Percentiles rank a stretch among this genome's conserved stretches.
Conservation (phyloP, 2,797 vertebrate genomes). For the Myotis myotis region DNA sequence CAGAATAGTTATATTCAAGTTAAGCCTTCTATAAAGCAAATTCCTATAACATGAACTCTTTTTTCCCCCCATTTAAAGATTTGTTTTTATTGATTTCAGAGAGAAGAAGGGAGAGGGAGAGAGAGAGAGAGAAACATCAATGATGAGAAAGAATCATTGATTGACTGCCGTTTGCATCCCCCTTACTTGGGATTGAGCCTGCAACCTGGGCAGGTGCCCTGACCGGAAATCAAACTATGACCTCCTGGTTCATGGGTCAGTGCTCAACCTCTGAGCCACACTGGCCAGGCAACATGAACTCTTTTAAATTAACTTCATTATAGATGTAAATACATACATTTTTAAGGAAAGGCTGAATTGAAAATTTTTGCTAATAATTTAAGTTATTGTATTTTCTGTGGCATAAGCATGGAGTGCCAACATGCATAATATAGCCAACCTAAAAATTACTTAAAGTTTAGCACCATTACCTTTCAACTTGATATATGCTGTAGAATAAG, state of each 20-base stretch:
- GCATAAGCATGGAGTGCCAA: neutral
- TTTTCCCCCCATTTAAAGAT: neutral
- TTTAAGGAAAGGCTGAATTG: slow-evolving; percentile 34
- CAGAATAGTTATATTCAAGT: neutral
- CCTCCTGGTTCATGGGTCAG: no score
- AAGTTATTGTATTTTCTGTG: neutral
- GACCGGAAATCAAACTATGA: no score
- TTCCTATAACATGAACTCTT: neutral
- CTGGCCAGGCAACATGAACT: neutral
- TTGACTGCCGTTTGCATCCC: no score
- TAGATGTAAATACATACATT: neutral
- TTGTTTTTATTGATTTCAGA: no score
- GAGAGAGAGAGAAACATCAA: no score
- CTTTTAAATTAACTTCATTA: slow-evolving; percentile 7
- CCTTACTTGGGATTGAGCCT: no score
- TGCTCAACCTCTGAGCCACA: no score
- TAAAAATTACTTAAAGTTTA: neutral
- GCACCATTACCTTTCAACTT: neutral
- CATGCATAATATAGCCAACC: neutral
- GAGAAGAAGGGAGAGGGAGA: no score
- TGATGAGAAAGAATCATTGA: no score
- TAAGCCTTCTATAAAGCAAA: neutral
- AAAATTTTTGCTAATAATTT: slow-evolving; percentile 23
- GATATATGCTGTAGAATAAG: neutral
- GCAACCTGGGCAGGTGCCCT: no score